Evolutionary conservation across 1,140 invertebrate genomes (phyloP).

Genomic region (Drosophila melanogaster): DNA sequence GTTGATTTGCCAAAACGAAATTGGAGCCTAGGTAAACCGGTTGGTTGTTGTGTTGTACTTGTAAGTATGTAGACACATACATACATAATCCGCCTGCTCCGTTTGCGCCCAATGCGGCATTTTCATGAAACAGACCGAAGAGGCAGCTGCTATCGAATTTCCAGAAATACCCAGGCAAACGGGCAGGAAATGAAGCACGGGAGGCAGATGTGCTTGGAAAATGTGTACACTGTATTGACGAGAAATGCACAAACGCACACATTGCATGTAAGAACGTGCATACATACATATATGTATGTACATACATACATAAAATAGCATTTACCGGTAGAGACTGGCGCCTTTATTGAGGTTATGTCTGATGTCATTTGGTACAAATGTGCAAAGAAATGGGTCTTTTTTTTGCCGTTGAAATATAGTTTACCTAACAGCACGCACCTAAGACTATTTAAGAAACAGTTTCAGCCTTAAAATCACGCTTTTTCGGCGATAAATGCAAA

Average conservation of each 20-base stretch:
- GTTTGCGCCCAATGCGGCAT: constrained; percentile 24
- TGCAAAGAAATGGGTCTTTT: neutral
- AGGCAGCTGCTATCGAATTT: constrained; percentile 59
- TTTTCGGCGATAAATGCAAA: neutral
- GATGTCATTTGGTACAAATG: neutral
- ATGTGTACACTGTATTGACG: neutral
- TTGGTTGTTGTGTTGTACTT: constrained; percentile 33
- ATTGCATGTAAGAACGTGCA: neutral
- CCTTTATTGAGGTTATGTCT: constrained; percentile 36
- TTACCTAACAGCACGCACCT: neutral
- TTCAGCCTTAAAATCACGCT: neutral
- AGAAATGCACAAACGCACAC: neutral
- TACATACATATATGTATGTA: constrained; percentile 1
- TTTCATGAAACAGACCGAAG: constrained; percentile 48
- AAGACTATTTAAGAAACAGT: neutral
- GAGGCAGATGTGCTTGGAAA: constrained; percentile 26
- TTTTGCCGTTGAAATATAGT: neutral
- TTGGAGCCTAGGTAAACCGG: constrained; percentile 68
- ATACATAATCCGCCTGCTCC: neutral
- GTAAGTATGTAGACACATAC: too few relatives aligned
- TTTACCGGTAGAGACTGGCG: constrained; percentile 12
- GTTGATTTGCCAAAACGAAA: constrained; percentile 46
- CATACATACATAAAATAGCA: neutral
- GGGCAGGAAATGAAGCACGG: constrained; percentile 44
- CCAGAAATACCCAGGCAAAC: constrained; percentile 30